Evolutionary conservation across 2,113 vertebrate genomes (phyloP).

Genomic region (Cromileptes altivelis): DNA sequence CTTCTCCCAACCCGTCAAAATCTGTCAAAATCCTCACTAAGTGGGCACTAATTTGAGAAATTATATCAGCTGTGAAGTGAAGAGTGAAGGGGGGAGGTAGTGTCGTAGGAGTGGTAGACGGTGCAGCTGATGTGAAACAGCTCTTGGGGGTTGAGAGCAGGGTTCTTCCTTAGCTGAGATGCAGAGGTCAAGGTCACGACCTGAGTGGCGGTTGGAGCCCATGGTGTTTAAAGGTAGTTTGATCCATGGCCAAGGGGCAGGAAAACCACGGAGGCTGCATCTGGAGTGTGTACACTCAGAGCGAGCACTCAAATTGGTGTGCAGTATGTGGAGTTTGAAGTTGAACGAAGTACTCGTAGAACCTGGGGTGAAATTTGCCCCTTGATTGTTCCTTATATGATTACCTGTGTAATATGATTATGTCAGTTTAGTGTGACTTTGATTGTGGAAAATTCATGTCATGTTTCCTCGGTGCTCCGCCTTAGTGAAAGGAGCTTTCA

Average conservation of each 20-base stretch:
- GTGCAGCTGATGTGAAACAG: conserved; percentile 63
- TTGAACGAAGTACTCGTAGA: conserved; percentile 34
- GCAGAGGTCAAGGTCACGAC: conserved; percentile 76
- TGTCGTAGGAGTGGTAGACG: background rate
- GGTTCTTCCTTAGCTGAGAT: conserved; percentile 66
- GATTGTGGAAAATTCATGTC: conserved; percentile 43
- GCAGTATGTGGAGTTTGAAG: conserved; percentile 61
- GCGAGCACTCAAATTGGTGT: conserved; percentile 51
- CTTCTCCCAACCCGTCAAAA: conserved; percentile 85
- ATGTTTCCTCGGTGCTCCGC: conserved; percentile 34
- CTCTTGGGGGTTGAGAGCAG: conserved; percentile 70
- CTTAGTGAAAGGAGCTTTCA: conserved; percentile 43
- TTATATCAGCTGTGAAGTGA: conserved; percentile 87
- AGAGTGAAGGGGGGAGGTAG: conserved; percentile 75
- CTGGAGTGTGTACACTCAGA: conserved; percentile 64
- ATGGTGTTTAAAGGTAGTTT: conserved; percentile 72
- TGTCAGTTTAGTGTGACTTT: conserved; percentile 39
- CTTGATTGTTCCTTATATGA: conserved; percentile 50
- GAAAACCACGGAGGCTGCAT: conserved; percentile 70
- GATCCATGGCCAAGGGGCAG: conserved; percentile 70
- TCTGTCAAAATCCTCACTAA: conserved; percentile 87
- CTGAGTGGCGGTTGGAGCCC: conserved; percentile 62
- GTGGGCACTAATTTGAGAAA: conserved; percentile 84
- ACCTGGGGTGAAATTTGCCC: conserved; percentile 32
- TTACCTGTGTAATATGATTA: conserved; percentile 72